Evolutionary conservation across 2,113 vertebrate species (phyloP), one percentile per base, ranked within the genome.

Genomic region (Esox niger): DNA sequence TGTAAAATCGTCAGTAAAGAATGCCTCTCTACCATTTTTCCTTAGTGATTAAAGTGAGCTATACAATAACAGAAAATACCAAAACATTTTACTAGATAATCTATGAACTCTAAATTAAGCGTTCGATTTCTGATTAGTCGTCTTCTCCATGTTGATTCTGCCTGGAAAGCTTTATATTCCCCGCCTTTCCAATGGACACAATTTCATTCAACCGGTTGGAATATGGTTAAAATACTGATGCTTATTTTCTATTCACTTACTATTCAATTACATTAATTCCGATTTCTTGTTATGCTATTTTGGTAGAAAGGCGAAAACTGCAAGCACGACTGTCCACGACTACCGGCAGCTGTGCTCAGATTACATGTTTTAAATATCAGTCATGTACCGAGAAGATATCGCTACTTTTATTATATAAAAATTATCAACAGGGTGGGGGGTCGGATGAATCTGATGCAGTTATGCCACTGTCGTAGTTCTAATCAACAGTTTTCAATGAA

Each of bases 51-150:
- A n/a, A n/a, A n/a, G n/a, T n/a, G n/a, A n/a, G n/a, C 32, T 46
- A 5, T 3, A 25, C 59, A 30, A 60, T 6, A 57, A n/a, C 27
- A 61, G 4, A 68, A 52, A 69, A 35, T 35, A 83, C 89, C 13
- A 43, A 17, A 43, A 43, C 17, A 43, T 43, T 15, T 85, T 64
- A 92, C 90, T 90, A 92, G 86, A 87, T 91, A 92, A 90, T 92
- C 91, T 89, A 92, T 92, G 90, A 84, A 85, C 88, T 77, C 72
- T 61, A 11, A 61, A 69, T 71, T 74, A 8, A 57, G 27, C n/a
- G 26, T 27, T 4, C 13, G 25, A 23, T 25, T 57, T 15, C 25
- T 11, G 27, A 27, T 27, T 62, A 68, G 59, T 64, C 32, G 57
- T 49, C 23, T 57, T 35, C 38, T 38, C 17, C 60, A 38, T 52